Base-by-base conservation (phyloP, 2,797 vertebrate species). In the Lemur catta region DNA sequence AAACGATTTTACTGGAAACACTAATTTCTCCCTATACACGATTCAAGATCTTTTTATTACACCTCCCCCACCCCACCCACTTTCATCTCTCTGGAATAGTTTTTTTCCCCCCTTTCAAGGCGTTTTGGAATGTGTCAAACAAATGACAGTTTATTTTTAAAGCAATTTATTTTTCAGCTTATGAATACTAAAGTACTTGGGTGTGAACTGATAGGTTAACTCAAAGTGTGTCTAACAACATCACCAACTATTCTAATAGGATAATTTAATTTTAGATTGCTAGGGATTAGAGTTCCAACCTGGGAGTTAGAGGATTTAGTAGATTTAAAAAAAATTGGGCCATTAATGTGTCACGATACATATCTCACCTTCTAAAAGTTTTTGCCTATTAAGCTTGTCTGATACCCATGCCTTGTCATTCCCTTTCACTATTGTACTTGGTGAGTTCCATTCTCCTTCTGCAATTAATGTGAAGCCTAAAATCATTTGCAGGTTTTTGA, bases 71-170 rank as follows among this genome's bases (percentile, higher is more conserved):
- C 5, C 43, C 61, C 28, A 95, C 74, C 84, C 48, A 96, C 92
- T 94, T 96, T 76, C 63, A 48, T 92, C 57, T 96, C 76, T 93
- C 84, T 95, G 92, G 63, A 94, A 91, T 75, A 80, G 76, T 8
- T 72, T 46, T 65, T 43, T 43, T 69, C 22, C 67, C 59, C 50
- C 28, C 41, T 86, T 96, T 79, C 9, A 63, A 88, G 48, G 38
- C 28, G 4, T 52, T 96, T 96, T 82, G 24, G 72, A 93, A 92
- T 43, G 35, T 75, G 89, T 89, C 69, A 88, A 93, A 93, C 71
- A 89, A 97, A 96, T 96, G 75, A 89, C 90, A 82, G 18, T 52
- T 84, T 94, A 76, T 87, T 97, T 94, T 92, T 78, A 78, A 82
- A 97, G 71, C 38, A 76, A 94, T 94, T 90, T 93, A 89, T 79